A percentile compares a stretch with the other conserved stretches of the same genome.
These are phyloP conservation scores for Carposina sasakii DNA, from an alignment of 1,140 invertebrate genomes.

Conservation along the genomic window DNA sequence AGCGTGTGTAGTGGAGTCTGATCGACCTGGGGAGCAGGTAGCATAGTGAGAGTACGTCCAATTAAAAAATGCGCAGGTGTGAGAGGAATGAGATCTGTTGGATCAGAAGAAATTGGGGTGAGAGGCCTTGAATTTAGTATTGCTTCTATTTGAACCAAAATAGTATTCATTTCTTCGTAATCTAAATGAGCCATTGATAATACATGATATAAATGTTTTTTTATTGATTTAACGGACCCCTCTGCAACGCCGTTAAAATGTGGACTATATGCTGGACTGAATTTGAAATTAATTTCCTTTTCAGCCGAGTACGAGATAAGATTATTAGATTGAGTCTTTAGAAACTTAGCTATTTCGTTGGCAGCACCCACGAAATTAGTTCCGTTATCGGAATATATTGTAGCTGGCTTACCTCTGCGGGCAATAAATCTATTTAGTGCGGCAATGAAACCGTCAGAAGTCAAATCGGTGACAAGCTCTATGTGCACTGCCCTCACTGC, in stretches of 20 bases:
- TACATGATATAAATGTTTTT: slow-evolving; percentile 19
- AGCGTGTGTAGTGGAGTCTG: background rate
- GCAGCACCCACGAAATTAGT: slow-evolving; percentile 9
- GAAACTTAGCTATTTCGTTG: slow-evolving; percentile 10
- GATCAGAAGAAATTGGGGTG: slow-evolving; percentile 27
- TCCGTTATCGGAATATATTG: slow-evolving; percentile 8
- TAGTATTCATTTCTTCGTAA: slow-evolving; percentile 26
- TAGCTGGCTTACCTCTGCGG: slow-evolving; percentile 5
- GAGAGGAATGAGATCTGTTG: slow-evolving; percentile 25
- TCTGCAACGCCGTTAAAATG: slow-evolving; percentile 18
- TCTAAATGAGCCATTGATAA: slow-evolving; percentile 16
- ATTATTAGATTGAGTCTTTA: background rate
- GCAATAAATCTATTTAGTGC: slow-evolving; percentile 11
- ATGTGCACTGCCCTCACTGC: slow-evolving; percentile 8
- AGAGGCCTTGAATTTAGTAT: slow-evolving; percentile 41
- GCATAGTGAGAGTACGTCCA: background rate
- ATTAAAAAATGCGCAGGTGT: slow-evolving; percentile 25
- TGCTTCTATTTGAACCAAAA: slow-evolving; percentile 29
- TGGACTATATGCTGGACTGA: slow-evolving; percentile 11
- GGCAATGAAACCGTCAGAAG: slow-evolving; percentile 1
- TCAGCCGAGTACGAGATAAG: background rate
- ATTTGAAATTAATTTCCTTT: background rate
- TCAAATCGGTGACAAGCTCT: slow-evolving; percentile 14
- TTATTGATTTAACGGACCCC: slow-evolving; percentile 16
- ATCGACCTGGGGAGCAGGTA: background rate